A percentile compares a stretch with the other conserved stretches of the same genome.
phyloP scores from a whole-genome alignment of 2,113 vertebrate genomes.

The Periophthalmodon schlosseri region DNA sequence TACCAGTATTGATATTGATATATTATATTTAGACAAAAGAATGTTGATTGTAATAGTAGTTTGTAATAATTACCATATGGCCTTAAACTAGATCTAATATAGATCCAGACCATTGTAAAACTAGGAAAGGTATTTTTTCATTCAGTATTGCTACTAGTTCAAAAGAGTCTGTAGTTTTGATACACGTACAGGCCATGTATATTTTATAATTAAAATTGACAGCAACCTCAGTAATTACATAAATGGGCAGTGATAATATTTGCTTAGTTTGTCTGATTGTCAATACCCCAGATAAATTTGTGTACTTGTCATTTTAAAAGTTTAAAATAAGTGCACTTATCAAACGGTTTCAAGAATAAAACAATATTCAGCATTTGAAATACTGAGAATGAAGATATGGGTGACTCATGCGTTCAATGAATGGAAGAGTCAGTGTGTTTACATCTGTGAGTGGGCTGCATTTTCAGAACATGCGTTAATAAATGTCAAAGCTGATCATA shows the following conservation, averaged over 20 bases:
- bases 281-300: slow-evolving; percentile 20
- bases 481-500: slow-evolving; percentile 19
- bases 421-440: background rate
- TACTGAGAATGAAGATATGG: background rate
- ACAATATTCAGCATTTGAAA: background rate
- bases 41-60: too few species aligned
- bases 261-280: slow-evolving; percentile 7
- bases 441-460: background rate
- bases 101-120: too few species aligned
- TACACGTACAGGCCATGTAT: too few species aligned
- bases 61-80: too few species aligned
- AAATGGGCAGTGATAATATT: slow-evolving; percentile 16
- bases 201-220: background rate
- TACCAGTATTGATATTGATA: too few species aligned
- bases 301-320: background rate
- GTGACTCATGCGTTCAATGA: background rate
- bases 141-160: too few species aligned
- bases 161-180: too few species aligned
- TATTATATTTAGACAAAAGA: too few species aligned
- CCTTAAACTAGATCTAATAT: too few species aligned
- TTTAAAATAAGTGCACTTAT: background rate
- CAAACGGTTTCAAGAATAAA: background rate
- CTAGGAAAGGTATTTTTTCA: too few species aligned
- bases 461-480: slow-evolving; percentile 31
- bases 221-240: slow-evolving; percentile 14